These are phyloP conservation scores for Lophotis ruficrista DNA, from an alignment of 2,113 vertebrate genomes.

Conservation along the genomic window DNA sequence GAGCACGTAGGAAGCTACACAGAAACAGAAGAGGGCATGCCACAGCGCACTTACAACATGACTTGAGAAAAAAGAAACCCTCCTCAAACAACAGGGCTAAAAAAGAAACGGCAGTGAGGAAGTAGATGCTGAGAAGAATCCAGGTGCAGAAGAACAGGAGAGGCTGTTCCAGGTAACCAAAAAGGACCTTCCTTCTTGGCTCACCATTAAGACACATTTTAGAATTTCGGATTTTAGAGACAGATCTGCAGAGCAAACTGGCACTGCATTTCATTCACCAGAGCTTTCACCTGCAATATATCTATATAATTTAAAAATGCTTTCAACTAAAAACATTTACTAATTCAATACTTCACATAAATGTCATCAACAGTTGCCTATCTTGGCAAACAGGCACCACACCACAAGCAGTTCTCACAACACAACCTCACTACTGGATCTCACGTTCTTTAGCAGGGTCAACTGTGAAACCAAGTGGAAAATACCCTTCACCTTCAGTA, in stretches of 20 bases:
- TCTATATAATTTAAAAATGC: background rate
- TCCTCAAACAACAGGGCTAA: background rate
- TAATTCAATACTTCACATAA: background rate
- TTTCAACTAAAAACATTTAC: background rate
- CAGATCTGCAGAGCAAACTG: background rate
- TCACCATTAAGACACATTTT: background rate
- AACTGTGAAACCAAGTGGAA: background rate
- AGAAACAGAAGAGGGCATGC: background rate
- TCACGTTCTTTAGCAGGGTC: background rate
- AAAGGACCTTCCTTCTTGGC: background rate
- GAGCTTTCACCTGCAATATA: background rate
- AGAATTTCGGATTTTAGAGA: background rate
- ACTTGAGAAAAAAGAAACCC: background rate
- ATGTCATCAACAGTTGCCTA: background rate
- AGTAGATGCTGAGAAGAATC: background rate
- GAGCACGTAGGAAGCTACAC: background rate
- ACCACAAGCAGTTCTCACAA: background rate
- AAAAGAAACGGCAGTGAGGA: background rate
- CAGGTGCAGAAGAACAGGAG: background rate
- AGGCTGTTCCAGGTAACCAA: background rate
- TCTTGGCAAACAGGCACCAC: background rate
- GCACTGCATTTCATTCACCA: background rate
- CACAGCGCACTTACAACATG: background rate
- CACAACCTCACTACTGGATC: background rate
- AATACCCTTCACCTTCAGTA: background rate